Evolutionary conservation across 2,888 invertebrate genomes (phyloP), one percentile per base, ranked within the genome.

Genomic region (Suillia variegata): DNA sequence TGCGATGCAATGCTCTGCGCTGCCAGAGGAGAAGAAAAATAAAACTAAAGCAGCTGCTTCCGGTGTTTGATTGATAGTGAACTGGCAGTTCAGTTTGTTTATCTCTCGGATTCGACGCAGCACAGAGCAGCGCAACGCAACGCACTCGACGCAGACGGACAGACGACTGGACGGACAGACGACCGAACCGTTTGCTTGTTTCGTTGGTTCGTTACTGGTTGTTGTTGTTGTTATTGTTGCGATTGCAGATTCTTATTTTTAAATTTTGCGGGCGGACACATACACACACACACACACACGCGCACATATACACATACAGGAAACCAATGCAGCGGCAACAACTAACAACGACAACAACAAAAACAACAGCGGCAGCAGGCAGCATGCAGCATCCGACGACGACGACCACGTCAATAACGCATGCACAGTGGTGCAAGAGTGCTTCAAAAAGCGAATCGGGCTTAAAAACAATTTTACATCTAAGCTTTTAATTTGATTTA

Each of bases 21-120:
- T 48, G 42, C 12, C 24, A 10, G 58, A 62, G 62, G 66, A 62
- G 62, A 53, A 58, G 62, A 73, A 76, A 79, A 79, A 78, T 76
- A 77, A 77, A 81, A 79, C 78, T 79, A 79, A 80, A 80, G 79
- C 81, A 81, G 81, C 81, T 79, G 81, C 80, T 80, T 80, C 80
- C 80, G 80, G 80, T 81, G 78, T 79, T 81, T 81, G 81, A 80
- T 81, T 81, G 81, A 80, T 80, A 80, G 80, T 80, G 73, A 77
- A 74, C 77, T 80, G 80, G 76, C 78, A 78, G 79, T 79, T 76
- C 78, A 78, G 79, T 80, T 78, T 77, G 76, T 77, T 78, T 78
- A 79, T 80, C 79, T 79, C 79, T 73, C 31, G 54, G 22, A 56
- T 55, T 55, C 38, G 38, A 5, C 10, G 38, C 38, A 38, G 31